Conservation (phyloP, 2,888 invertebrate genomes). For the Tetragonula carbonaria region DNA sequence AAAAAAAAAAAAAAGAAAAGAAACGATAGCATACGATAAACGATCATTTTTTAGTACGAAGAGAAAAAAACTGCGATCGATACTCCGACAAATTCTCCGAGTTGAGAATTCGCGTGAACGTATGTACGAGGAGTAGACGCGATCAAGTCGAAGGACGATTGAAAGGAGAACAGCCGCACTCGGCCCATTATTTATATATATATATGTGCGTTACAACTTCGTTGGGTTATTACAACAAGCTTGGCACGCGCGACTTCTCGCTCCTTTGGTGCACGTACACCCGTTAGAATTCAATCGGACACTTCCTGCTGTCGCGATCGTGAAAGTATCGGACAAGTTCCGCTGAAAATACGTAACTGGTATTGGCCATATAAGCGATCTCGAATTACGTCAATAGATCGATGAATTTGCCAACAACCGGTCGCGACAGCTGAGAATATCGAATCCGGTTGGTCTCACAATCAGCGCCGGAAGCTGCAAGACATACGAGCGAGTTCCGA, state of each 20-base stretch:
- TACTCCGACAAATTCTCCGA: background rate
- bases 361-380: conserved; percentile 50
- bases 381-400: conserved; percentile 39
- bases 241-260: conserved; percentile 53
- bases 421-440: background rate
- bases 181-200: conserved; percentile 58
- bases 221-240: conserved; percentile 60
- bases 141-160: conserved; percentile 76
- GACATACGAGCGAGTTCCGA: background rate
- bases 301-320: conserved; percentile 64
- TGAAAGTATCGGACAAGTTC: conserved; percentile 61
- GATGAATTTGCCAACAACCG: conserved; percentile 5
- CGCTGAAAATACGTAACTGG: conserved; percentile 46
- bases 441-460: background rate
- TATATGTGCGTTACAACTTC: conserved; percentile 54
- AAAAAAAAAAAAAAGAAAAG: background rate
- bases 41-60: background rate
- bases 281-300: conserved; percentile 59
- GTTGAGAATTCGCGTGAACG: conserved; percentile 57
- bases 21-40: background rate
- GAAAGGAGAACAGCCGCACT: conserved; percentile 76
- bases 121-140: conserved; percentile 33
- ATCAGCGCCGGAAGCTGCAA: background rate
- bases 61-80: background rate
- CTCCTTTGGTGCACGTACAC: conserved; percentile 55